Percentiles rank a stretch among this genome's conserved stretches.
Evolutionary conservation across 2,888 invertebrate species (phyloP).

Genomic region (Zootermopsis nevadensis): DNA sequence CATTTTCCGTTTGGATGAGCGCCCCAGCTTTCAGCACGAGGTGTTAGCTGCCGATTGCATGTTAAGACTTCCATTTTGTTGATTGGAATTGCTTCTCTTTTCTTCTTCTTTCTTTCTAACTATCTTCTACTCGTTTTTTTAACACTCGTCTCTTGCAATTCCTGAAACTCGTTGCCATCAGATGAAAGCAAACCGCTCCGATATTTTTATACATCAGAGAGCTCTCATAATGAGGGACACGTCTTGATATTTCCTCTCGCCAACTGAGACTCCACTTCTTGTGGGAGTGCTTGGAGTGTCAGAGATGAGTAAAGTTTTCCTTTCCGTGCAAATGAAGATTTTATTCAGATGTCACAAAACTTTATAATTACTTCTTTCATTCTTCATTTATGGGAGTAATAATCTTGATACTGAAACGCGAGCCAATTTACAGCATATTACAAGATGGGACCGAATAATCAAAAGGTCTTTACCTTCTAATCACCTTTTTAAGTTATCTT

Average conservation of each 20-base stretch:
- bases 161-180: too few relatives aligned
- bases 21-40: background rate
- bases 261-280: background rate
- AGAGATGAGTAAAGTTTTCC: background rate
- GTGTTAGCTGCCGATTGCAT: background rate
- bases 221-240: background rate
- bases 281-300: background rate
- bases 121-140: background rate
- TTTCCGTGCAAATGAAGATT: background rate
- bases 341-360: background rate
- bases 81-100: background rate
- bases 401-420: background rate
- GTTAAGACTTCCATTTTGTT: slow-evolving; percentile 7
- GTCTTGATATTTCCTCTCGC: background rate
- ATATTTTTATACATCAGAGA: background rate
- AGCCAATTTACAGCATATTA: background rate
- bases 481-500: too few relatives aligned
- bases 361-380: background rate
- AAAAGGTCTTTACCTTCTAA: too few relatives aligned
- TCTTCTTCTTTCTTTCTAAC: background rate
- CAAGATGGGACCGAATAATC: background rate
- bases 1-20: background rate
- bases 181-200: background rate
- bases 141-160: background rate
- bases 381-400: background rate